A percentile compares a stretch with the other conserved stretches of the same genome.
Evolutionary conservation across 2,888 invertebrate species (phyloP).

Genomic region (Sabatieria punctata): DNA sequence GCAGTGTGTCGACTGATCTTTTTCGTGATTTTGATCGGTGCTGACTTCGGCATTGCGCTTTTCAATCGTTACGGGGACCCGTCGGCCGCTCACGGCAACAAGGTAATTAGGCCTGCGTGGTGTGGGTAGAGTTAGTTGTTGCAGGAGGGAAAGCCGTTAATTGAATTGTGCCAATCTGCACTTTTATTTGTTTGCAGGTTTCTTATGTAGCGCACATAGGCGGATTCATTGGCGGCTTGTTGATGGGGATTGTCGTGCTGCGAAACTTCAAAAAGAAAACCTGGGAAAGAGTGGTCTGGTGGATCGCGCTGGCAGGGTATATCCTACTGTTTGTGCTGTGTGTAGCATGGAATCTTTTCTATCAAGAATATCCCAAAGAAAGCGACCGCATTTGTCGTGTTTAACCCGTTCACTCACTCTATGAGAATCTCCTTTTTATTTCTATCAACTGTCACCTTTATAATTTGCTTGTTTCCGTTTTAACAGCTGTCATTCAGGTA

Average conservation of each 20-base stretch:
- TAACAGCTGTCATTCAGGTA: too few relatives aligned
- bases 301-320: conserved; percentile 49
- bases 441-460: too few relatives aligned
- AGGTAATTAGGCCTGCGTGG: conserved; percentile 8
- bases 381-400: too few relatives aligned
- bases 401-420: too few relatives aligned
- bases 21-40: conserved; percentile 57
- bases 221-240: conserved; percentile 66
- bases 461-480: too few relatives aligned
- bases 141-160: not conserved
- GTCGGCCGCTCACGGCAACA: conserved; percentile 38
- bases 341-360: conserved; percentile 12
- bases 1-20: conserved; percentile 64
- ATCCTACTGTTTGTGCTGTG: conserved; percentile 17
- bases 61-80: conserved; percentile 63
- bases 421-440: too few relatives aligned
- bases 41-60: conserved; percentile 74
- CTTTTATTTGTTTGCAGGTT: conserved; percentile 40
- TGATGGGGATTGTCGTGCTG: conserved; percentile 66
- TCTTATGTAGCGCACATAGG: conserved; percentile 87
- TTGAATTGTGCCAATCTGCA: conserved; percentile 8
- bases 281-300: conserved; percentile 66
- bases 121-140: not conserved
- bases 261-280: conserved; percentile 46
- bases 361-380: not conserved